Base-by-base conservation (phyloP, 2,888 invertebrate genomes). In the Erebia epiphron region DNA sequence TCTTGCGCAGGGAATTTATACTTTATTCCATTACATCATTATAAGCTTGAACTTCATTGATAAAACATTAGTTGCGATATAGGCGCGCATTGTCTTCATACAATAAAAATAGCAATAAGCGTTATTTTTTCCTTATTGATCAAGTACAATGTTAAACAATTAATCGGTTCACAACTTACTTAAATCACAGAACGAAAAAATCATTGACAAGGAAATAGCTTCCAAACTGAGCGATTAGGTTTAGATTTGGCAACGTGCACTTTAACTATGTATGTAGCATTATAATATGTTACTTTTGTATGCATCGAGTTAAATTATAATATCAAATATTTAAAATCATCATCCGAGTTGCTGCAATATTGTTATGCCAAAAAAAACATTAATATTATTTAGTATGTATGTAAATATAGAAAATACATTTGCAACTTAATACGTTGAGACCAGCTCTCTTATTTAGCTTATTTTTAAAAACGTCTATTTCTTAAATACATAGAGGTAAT, bases 1-100 rank as follows among this genome's bases (percentile, higher is more conserved):
- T 69, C 41, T 63, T 50, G 67, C 62, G 35, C 2, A 52, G 52
- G 50, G 60, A 61, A 61, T 52, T 26, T n/a, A 58, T 52, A 67
- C 41, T 4, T 26, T 26, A 26, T 16, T 67, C n/a, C 9, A 9
- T 61, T 50, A 52, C 18, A 58, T 67, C 46, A 3, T 13, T 8
- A 52, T 52, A 64, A 52, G 35, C 14, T 63, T 63, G 13, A 63
- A 35, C 13, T 14, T 16, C 41, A 16, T 41, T n/a, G 52, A 9
- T 16, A 16, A 60, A 26, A 50, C 26, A 18, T 8, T 4, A 7
- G 16, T 43, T 11, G 61, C 18, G 16, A 35, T 41, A 14, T 58
- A 2, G 10, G 1, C 46, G 11, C 61, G 46, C 11, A 18, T 11
- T 46, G 16, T 8, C 50, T 26, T 57, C 13, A 21, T 13, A 26